phyloP scores from a whole-genome alignment of 2,113 vertebrate genomes.

The Danio rerio region GRCz12tu NC_133189.1:39119001-39119500 shows the following conservation, averaged over 20 bases:
- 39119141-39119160: background rate
- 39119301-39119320: constrained; percentile 78
- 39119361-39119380: constrained; percentile 15
- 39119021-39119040: background rate
- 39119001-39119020: background rate
- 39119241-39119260: constrained; percentile 29
- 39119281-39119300: constrained; percentile 64
- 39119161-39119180: background rate
- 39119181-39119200: background rate
- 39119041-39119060: background rate
- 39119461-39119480: constrained; percentile 30
- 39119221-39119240: constrained; percentile 66
- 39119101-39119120: background rate
- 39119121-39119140: background rate
- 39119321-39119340: constrained; percentile 86
- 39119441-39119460: constrained; percentile 43
- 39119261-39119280: constrained; percentile 62
- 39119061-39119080: background rate
- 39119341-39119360: constrained; percentile 80
- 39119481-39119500: constrained; percentile 30
- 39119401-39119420: constrained; percentile 4
- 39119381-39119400: background rate
- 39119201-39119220: constrained; percentile 21
- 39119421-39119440: constrained; percentile 6
- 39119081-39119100: background rate